Evolutionary conservation across 2,888 invertebrate genomes (phyloP), one percentile per base, ranked within the genome.

Genomic region (Drosophila pegasa): DNA sequence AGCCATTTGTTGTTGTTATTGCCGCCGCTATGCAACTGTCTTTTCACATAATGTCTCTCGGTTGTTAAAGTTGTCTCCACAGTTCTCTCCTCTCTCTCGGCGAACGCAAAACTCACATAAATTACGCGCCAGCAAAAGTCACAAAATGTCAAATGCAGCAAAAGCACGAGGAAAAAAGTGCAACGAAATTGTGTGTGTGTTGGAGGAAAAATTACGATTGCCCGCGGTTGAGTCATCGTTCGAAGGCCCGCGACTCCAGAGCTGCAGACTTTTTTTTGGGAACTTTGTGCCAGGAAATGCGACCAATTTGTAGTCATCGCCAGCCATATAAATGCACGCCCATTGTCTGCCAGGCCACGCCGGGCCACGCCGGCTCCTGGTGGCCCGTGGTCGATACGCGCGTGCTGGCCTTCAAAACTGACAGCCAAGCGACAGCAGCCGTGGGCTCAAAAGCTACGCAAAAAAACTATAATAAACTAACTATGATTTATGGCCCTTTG

Each of bases 111-210:
- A 86, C 83, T 87, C 88, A 81, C 88, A 86, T 86, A 86, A 86
- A 86, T 86, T 86, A 87, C 79, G 81, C 72, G 75, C 75, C 62
- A 58, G 71, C 83, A 79, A 72, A 84, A 84, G 87, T 84, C 87
- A 73, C 83, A 83, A 74, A 86, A 83, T 86, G 85, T 86, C 88
- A 86, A 79, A 87, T 79, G 88, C 85, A 86, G 64, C 63, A 62
- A 78, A 61, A n/a, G n/a, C 52, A 67, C 50, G 31, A 61, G 33
- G 62, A 14, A 22, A 31, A 16, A 37, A 76, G 25, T 58, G 69
- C 63, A 59, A 55, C 62, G 62, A 41, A 59, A 58, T 59, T 64
- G 33, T 64, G 50, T 64, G 33, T 64, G 50, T 70, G 45, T 50
- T 61, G 47, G 58, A 70, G 60, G 45, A 61, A 60, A 84, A 67